Evolutionary conservation across 2,113 vertebrate genomes (phyloP).

Genomic region (Istiophorus platypterus): DNA sequence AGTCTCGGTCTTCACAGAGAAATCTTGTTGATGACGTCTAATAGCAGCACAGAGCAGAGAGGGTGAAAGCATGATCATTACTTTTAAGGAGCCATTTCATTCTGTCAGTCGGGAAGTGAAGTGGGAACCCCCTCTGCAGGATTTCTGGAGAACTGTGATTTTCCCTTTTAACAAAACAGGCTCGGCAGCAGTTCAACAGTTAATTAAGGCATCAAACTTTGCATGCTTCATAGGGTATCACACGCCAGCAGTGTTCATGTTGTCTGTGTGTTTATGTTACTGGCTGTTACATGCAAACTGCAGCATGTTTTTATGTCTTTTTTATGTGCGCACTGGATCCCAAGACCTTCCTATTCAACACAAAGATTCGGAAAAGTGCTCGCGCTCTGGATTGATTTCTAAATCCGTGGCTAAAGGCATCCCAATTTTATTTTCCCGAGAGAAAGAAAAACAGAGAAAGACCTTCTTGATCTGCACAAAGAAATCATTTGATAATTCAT

Average conservation of each 20-base stretch:
- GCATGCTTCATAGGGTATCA: neutral
- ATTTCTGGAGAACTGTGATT: slow-evolving; percentile 42
- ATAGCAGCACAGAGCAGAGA: slow-evolving; percentile 36
- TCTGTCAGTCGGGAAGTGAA: slow-evolving; percentile 20
- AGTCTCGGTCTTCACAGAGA: slow-evolving; percentile 33
- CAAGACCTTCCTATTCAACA: neutral
- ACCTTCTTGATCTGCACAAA: neutral
- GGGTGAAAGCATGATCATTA: slow-evolving; percentile 37
- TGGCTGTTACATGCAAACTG: neutral
- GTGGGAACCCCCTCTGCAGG: slow-evolving; percentile 41
- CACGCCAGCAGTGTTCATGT: neutral
- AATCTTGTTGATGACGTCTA: slow-evolving; percentile 36
- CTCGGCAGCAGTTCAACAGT: slow-evolving; percentile 13
- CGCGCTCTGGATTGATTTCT: neutral
- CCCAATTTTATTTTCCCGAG: neutral
- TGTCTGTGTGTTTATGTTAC: neutral
- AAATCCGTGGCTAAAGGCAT: neutral
- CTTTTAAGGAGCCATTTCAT: slow-evolving; percentile 42
- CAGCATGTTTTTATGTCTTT: neutral
- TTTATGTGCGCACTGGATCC: neutral
- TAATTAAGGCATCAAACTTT: neutral
- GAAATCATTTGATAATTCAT: slow-evolving; percentile 36
- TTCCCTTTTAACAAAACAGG: slow-evolving; percentile 11
- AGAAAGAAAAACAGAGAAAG: neutral
- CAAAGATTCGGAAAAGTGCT: neutral